These are phyloP conservation scores for Zaprionus nigranus DNA, from an alignment of 1,140 invertebrate species.

Conservation along the genomic window DNA sequence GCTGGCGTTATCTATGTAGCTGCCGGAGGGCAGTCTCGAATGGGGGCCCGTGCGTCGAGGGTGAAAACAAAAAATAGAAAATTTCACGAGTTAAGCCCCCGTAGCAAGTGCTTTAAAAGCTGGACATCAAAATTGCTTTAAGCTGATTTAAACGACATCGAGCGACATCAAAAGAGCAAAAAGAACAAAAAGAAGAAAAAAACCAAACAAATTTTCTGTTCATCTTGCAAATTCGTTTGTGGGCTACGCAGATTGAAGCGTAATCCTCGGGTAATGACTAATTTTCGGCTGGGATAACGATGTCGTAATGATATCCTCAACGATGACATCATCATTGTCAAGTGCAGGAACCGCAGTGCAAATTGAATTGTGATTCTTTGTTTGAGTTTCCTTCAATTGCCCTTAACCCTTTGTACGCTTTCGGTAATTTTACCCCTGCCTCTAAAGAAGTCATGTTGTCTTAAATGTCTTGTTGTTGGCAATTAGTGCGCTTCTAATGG, in stretches of 20 bases:
- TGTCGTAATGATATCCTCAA: conserved; percentile 46
- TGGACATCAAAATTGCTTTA: conserved; percentile 44
- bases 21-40: conserved; percentile 47
- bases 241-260: conserved; percentile 27
- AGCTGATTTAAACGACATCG: conserved; percentile 56
- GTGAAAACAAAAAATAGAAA: conserved; percentile 51
- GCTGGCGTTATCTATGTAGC: conserved; percentile 43
- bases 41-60: conserved; percentile 29
- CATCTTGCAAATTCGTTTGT: conserved; percentile 48
- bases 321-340: conserved; percentile 46
- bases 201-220: conserved; percentile 29
- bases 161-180: conserved; percentile 61
- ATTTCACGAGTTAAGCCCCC: conserved; percentile 36
- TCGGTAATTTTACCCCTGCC: not conserved
- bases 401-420: conserved; percentile 29
- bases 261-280: conserved; percentile 38
- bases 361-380: conserved; percentile 35
- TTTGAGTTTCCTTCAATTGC: conserved; percentile 1
- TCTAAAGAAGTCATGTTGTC: conserved; percentile 54
- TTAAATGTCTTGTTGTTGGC: conserved; percentile 70
- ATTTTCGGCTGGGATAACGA: conserved; percentile 38
- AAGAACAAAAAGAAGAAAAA: conserved; percentile 35
- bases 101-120: conserved; percentile 55
- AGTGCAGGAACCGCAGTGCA: conserved; percentile 2
- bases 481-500: conserved; percentile 70